Percentiles rank a stretch among this genome's conserved stretches.
phyloP scores from a whole-genome alignment of 1,140 invertebrate genomes.

The Laodelphax striatellus region DNA sequence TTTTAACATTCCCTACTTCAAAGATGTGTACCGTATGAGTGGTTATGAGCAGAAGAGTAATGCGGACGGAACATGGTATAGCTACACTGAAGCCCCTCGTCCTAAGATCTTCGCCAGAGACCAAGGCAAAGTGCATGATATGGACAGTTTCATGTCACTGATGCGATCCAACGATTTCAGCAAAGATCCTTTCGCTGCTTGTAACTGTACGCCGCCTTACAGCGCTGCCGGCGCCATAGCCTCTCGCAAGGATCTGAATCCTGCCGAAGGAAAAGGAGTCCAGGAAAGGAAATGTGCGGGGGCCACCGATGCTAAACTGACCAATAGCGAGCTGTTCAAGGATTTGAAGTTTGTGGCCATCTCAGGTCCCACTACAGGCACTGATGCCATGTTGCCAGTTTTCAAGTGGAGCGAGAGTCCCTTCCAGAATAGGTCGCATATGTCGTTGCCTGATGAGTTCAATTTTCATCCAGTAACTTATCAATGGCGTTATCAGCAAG shows the following conservation, averaged over 20 bases:
- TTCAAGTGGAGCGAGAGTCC: neutral
- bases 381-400: neutral
- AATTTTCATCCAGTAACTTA: neutral
- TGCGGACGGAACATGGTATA: constrained; percentile 55
- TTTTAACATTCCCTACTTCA: constrained; percentile 61
- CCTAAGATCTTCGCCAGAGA: constrained; percentile 39
- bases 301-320: neutral
- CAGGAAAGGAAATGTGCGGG: neutral
- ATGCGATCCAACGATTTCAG: constrained; percentile 66
- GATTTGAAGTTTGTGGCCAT: neutral
- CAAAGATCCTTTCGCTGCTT: constrained; percentile 53
- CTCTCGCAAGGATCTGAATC: constrained; percentile 26
- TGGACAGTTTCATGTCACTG: constrained; percentile 41
- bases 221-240: constrained; percentile 60
- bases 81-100: constrained; percentile 46
- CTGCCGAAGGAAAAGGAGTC: neutral
- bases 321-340: neutral
- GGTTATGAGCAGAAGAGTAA: constrained; percentile 37
- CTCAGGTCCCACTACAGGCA: neutral
- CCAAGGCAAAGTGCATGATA: constrained; percentile 37
- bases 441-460: neutral
- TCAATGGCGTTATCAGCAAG: neutral
- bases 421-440: neutral
- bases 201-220: constrained; percentile 57
- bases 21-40: constrained; percentile 49